phyloP scores from a whole-genome alignment of 53 echinoderm and acorn worm genomes.

The Paelopatides confundens region DNA sequence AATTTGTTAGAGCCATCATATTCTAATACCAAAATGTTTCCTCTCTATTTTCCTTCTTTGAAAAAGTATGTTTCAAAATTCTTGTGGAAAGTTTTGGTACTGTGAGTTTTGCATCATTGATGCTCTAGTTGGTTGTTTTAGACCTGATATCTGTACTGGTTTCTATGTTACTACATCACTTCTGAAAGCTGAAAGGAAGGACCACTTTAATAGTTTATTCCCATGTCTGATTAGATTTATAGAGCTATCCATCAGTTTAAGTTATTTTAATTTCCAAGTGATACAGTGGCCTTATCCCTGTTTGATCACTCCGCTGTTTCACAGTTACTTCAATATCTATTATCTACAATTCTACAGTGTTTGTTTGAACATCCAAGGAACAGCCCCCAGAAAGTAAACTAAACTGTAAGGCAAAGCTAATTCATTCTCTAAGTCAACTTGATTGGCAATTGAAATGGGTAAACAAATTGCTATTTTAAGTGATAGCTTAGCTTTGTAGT shows the following conservation, averaged over 20 bases:
- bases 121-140: too few relatives aligned
- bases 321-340: neutral
- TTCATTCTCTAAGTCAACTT: neutral
- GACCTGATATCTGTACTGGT: too few relatives aligned
- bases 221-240: constrained; percentile 9
- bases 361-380: constrained; percentile 24
- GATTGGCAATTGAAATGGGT: neutral
- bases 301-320: neutral
- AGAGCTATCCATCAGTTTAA: neutral
- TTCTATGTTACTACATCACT: too few relatives aligned
- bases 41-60: too few relatives aligned
- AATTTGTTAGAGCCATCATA: too few relatives aligned
- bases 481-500: neutral
- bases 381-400: constrained; percentile 1
- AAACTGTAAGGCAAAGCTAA: neutral
- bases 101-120: too few relatives aligned
- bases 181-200: too few relatives aligned
- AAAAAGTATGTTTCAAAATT: too few relatives aligned
- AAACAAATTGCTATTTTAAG: neutral
- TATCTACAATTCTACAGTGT: neutral
- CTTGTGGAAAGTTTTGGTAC: too few relatives aligned
- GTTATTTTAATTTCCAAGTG: constrained; percentile 4
- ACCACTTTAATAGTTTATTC: neutral
- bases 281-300: neutral
- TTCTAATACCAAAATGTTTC: too few relatives aligned